Percentiles rank a stretch among this genome's conserved stretches.
These are phyloP conservation scores for Antennarius striatus DNA, from an alignment of 2,113 vertebrate genomes.

Conservation along the genomic window DNA sequence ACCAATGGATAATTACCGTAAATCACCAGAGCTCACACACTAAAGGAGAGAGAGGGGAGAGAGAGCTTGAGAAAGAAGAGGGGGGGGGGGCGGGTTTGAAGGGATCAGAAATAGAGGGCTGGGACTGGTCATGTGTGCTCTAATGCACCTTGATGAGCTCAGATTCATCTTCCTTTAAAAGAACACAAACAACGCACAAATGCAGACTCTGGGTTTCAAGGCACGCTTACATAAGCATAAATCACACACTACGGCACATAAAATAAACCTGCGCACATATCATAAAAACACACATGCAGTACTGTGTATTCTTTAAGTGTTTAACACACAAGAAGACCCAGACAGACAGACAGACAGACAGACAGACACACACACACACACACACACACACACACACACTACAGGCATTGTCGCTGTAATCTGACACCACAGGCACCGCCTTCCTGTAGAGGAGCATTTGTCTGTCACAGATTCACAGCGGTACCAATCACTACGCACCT, in stretches of 20 bases:
- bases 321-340: background rate
- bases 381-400: constrained; percentile 42
- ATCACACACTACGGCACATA: constrained; percentile 17
- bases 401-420: constrained; percentile 76
- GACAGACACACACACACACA: constrained; percentile 8
- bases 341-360: background rate
- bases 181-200: constrained; percentile 6
- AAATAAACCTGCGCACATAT: background rate
- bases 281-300: too few species aligned
- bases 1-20: constrained; percentile 98
- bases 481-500: constrained; percentile 53
- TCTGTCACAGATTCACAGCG: constrained; percentile 59
- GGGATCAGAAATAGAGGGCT: constrained; percentile 61
- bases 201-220: background rate
- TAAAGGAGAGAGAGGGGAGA: constrained; percentile 55
- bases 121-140: constrained; percentile 77
- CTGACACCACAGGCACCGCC: constrained; percentile 71
- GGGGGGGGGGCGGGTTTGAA: constrained; percentile 46
- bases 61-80: constrained; percentile 49
- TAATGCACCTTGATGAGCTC: constrained; percentile 86
- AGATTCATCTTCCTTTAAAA: constrained; percentile 48
- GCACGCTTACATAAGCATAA: background rate
- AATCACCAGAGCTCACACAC: constrained; percentile 86
- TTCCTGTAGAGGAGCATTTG: constrained; percentile 59
- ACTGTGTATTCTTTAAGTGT: too few species aligned